Evolutionary conservation across 2,113 vertebrate genomes (phyloP), one percentile per base, ranked within the genome.

Genomic region (Solenodon paradoxus): DNA sequence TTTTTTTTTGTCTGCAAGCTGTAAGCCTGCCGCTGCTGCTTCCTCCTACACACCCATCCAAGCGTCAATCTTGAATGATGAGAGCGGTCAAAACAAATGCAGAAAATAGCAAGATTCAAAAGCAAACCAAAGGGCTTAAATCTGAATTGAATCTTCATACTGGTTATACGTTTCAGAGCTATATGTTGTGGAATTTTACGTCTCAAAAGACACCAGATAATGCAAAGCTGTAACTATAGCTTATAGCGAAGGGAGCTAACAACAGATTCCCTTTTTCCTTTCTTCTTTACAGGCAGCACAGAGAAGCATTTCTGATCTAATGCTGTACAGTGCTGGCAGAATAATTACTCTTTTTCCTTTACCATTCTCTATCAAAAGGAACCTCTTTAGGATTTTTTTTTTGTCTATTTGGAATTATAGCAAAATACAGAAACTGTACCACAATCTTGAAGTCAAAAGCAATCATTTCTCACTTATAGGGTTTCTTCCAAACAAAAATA

Each of bases 1-100:
- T 99, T 99, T 99, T 99, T 99, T 99, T 99, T 99, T 99, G 99
- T 99, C 99, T 99, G 98, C 98, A 98, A 98, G 98, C 98, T 98
- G 98, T 98, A 98, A 98, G 98, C 98, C 98, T 98, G 98, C 97
- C 98, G 98, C 97, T 98, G 98, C 98, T 97, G 98, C 97, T 98
- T 97, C 99, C 98, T 98, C 99, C 98, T 98, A 99, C 99, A 99
- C 98, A 98, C 98, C 98, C 98, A 98, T 98, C 97, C 97, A 98
- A 98, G 98, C 98, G 97, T 99, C 98, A 99, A 98, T 98, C 98
- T 98, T 98, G 98, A 99, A 98, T 98, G 98, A 98, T 98, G 98
- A 98, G 98, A 98, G 98, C 98, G 98, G 98, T 98, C 98, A 98
- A 98, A 98, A 98, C 98, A 99, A 98, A 98, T 98, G 98, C 98